Evolutionary conservation across 2,113 vertebrate genomes (phyloP).

Genomic region (Sceloporus undulatus): DNA sequence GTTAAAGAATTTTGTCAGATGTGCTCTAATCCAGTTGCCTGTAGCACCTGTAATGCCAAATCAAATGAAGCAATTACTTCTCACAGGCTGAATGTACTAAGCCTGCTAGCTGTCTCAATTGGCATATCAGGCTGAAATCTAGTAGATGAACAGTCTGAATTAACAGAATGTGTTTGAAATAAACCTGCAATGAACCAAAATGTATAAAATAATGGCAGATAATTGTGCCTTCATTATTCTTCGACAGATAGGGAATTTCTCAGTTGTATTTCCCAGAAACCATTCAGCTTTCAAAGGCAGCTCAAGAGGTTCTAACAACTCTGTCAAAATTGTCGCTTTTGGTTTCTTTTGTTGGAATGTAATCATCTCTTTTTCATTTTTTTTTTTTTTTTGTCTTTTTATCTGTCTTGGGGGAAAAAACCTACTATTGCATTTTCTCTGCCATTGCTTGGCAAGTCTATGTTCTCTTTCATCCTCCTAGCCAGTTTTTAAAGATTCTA

Average conservation of each 20-base stretch:
- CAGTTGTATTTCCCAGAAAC: conserved; percentile 18
- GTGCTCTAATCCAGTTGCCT: not conserved
- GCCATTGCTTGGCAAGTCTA: conserved; percentile 16
- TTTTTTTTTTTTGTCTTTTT: conserved; percentile 31
- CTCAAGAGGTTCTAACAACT: conserved; percentile 20
- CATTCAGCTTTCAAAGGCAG: conserved; percentile 60
- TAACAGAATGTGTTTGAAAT: conserved; percentile 1
- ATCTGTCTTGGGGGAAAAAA: conserved; percentile 19
- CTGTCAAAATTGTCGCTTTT: conserved; percentile 28
- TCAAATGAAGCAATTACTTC: not conserved
- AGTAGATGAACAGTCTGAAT: not conserved
- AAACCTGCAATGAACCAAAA: conserved; percentile 9
- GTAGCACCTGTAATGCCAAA: not conserved
- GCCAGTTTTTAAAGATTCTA: not conserved
- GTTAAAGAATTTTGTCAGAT: not conserved
- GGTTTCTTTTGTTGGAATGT: not conserved
- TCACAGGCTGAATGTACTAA: not conserved
- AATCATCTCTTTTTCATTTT: conserved; percentile 33
- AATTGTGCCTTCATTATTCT: conserved; percentile 27
- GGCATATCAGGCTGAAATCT: not conserved
- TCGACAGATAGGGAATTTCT: not conserved
- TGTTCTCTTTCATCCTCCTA: conserved; percentile 21
- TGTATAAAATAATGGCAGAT: conserved; percentile 19
- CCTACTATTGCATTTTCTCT: conserved; percentile 32
- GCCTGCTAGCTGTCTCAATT: not conserved